phyloP scores from a whole-genome alignment of 2,797 vertebrate genomes.

The Danio aesculapii region DNA sequence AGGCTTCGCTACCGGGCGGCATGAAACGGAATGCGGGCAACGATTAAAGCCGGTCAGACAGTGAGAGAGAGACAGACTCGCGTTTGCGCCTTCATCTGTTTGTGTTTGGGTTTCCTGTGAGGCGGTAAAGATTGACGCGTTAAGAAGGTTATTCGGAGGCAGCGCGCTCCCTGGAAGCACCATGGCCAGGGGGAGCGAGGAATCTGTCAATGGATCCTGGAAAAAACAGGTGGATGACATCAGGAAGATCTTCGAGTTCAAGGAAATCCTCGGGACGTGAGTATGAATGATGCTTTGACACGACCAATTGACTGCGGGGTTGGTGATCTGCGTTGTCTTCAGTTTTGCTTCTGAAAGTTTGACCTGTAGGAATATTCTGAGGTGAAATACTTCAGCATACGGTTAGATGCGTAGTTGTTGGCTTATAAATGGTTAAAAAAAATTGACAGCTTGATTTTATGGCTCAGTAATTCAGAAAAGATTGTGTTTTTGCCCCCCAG shows the following conservation, averaged over 20 bases:
- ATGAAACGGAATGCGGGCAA: slow-evolving; percentile 12
- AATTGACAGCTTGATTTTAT: background rate
- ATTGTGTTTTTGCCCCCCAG: background rate
- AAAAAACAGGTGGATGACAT: slow-evolving; percentile 89
- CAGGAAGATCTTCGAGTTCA: slow-evolving; percentile 88
- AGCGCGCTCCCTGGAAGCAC: slow-evolving; percentile 58
- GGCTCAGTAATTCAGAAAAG: background rate
- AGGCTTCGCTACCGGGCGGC: background rate
- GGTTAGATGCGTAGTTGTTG: background rate
- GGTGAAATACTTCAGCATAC: background rate
- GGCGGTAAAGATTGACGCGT: slow-evolving; percentile 33
- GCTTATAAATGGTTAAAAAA: background rate
- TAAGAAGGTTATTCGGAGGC: slow-evolving; percentile 39
- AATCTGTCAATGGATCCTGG: slow-evolving; percentile 86
- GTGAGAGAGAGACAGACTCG: background rate
- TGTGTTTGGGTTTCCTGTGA: background rate
- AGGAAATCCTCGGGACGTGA: slow-evolving; percentile 87
- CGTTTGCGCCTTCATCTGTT: background rate
- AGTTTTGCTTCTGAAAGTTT: slow-evolving; percentile 31
- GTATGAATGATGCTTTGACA: slow-evolving; percentile 46
- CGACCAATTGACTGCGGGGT: too few species aligned
- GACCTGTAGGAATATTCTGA: background rate
- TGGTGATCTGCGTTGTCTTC: background rate
- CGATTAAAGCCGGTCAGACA: slow-evolving; percentile 5
- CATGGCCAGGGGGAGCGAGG: slow-evolving; percentile 95